Base-by-base conservation (phyloP, 2,113 vertebrate genomes). In the Phalacrocorax pelagicus region DNA sequence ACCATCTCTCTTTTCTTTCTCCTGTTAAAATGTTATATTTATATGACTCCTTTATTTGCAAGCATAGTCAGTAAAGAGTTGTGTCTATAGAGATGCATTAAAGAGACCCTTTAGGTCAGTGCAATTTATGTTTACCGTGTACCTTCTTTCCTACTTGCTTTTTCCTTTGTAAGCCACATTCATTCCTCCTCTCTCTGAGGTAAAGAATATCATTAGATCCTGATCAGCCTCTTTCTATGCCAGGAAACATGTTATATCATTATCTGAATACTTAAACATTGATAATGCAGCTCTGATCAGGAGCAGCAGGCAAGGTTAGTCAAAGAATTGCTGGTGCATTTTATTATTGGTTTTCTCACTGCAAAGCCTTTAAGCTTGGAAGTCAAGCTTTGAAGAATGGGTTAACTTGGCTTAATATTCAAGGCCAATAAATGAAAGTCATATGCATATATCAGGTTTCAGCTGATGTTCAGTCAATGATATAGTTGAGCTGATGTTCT, bases 91-190 rank as follows among this genome's bases (percentile, higher is more conserved):
- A n/a, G 19, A 32, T 13, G 2, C 52, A 42, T 63, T 51, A 49
- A 71, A 74, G 30, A 55, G 4, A 63, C 9, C 6, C 4, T 62
- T 29, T 51, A 30, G 4, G 13, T 54, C 14, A 63, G 6, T 26
- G 12, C 12, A 79, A 34, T 85, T 81, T 59, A 16, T 74, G 29
- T 80, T 79, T 72, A 36, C 8, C 1, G 0, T 67, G 19, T 59
- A 11, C 24, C 42, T 9, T 58, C 6, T 21, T n/a, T 85, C 19
- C 20, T 62, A 6, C 15, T 12, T 81, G 17, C 8, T 32, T 62
- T 67, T 15, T 55, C 13, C 24, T 67, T 58, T 55, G 47, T 46
- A 75, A 72, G 54, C 4, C 1, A 3, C 0, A 1, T 7, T 11
- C 4, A 4, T 46, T 42, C 26, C 34, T 72, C 3, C 27, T 65